phyloP scores from a whole-genome alignment of 2,113 vertebrate genomes.

The Neodon shergylaensis region DNA sequence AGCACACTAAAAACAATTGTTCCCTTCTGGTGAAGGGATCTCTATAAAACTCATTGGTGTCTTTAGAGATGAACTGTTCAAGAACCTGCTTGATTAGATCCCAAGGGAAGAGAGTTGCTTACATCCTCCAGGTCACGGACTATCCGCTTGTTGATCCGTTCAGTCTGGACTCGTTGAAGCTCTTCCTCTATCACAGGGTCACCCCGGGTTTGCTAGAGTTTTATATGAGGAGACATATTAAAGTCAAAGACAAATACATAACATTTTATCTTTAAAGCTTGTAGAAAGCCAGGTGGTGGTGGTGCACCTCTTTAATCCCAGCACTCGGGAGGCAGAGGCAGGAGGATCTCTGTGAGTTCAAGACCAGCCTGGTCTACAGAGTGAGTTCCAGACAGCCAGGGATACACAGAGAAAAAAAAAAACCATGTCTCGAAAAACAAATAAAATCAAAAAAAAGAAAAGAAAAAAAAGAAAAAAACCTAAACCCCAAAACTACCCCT shows the following conservation, averaged over 20 bases:
- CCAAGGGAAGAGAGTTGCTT: slow-evolving; percentile 57
- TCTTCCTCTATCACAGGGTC: slow-evolving; percentile 81
- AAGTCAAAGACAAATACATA: slow-evolving; percentile 13
- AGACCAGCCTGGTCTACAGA: not conserved
- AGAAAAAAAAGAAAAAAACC: not conserved
- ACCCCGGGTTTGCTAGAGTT: slow-evolving; percentile 86
- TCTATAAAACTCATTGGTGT: not conserved
- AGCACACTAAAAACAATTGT: not conserved
- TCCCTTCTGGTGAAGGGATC: not conserved
- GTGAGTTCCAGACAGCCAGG: not conserved
- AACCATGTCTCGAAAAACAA: not conserved
- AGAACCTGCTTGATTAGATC: not conserved
- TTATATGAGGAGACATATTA: slow-evolving; percentile 46
- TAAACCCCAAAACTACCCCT: not conserved
- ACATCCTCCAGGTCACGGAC: slow-evolving; percentile 86
- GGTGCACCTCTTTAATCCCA: not conserved
- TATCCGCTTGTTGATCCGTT: slow-evolving; percentile 83
- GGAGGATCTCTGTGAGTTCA: not conserved
- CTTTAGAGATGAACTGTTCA: slow-evolving; percentile 10
- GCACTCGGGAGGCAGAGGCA: not conserved
- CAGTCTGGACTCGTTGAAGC: slow-evolving; percentile 79
- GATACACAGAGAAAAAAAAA: not conserved
- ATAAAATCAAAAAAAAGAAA: not conserved
- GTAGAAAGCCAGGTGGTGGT: not conserved
- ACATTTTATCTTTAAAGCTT: slow-evolving; percentile 37